These are phyloP conservation scores for Schlechtendalia chinensis DNA, from an alignment of 1,140 invertebrate genomes.

Conservation along the genomic window DNA sequence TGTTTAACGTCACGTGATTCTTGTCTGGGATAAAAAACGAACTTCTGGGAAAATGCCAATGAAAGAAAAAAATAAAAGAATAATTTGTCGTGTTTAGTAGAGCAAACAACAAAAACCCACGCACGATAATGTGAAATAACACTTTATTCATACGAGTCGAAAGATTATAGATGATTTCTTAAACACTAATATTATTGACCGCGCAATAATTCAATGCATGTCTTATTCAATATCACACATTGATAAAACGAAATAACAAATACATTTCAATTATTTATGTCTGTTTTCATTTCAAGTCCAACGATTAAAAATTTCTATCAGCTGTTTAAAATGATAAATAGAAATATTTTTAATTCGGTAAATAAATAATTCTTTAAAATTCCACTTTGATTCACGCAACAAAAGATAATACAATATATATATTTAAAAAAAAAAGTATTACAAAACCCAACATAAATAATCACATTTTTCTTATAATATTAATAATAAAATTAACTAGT, in stretches of 20 bases:
- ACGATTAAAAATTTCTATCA: neutral
- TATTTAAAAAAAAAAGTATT: slow-evolving; percentile 23
- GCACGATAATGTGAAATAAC: no score
- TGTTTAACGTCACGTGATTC: neutral
- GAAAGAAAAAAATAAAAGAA: neutral
- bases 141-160: no score
- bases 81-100: no score
- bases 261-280: neutral
- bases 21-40: slow-evolving; percentile 14
- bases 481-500: slow-evolving; percentile 46
- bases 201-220: no score
- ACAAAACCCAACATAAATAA: slow-evolving; percentile 39
- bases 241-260: neutral
- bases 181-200: no score
- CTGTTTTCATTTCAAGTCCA: neutral
- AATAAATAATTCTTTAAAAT: neutral
- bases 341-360: neutral
- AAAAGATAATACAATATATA: slow-evolving; percentile 43
- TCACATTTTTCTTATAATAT: slow-evolving; percentile 44
- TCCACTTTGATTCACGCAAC: slow-evolving; percentile 45
- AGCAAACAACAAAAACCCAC: no score
- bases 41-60: neutral
- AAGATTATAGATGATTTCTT: no score
- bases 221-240: no score
- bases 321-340: neutral